These are phyloP conservation scores for Octodonta nipae DNA, from an alignment of 2,888 invertebrate genomes.

Conservation along the genomic window DNA sequence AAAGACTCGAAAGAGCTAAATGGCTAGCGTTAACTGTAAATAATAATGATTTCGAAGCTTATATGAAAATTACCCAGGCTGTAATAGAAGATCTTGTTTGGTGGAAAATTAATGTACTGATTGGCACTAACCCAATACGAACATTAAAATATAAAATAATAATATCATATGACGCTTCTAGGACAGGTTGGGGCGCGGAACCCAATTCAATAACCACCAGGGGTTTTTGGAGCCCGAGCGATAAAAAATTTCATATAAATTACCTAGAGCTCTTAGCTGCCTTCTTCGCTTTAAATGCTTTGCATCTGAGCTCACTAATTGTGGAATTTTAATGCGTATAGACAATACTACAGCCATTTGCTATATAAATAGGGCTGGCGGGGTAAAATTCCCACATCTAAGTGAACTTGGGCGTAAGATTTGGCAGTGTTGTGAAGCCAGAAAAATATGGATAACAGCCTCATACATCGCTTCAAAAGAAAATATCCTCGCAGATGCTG, in stretches of 20 bases:
- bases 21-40: slow-evolving; percentile 8
- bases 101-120: slow-evolving; percentile 6
- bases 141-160: slow-evolving; percentile 6
- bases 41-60: slow-evolving; percentile 4
- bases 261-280: slow-evolving; percentile 9
- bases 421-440: slow-evolving; percentile 12
- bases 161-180: slow-evolving; percentile 11
- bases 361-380: slow-evolving; percentile 12
- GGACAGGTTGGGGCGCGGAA: slow-evolving; percentile 16
- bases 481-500: slow-evolving; percentile 9
- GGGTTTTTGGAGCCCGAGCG: slow-evolving; percentile 15
- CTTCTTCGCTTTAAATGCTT: slow-evolving; percentile 11
- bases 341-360: slow-evolving; percentile 13
- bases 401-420: slow-evolving; percentile 7
- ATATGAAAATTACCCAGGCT: slow-evolving; percentile 2
- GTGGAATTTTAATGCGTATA: slow-evolving; percentile 8
- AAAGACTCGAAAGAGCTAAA: slow-evolving; percentile 14
- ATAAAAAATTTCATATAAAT: slow-evolving; percentile 13
- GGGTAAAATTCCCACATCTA: no score
- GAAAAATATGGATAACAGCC: slow-evolving; percentile 11
- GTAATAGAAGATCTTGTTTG: slow-evolving; percentile 5
- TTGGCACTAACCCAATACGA: slow-evolving; percentile 3
- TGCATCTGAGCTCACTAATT: slow-evolving; percentile 5
- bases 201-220: slow-evolving; percentile 7
- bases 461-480: slow-evolving; percentile 9